Evolutionary conservation across 2,113 vertebrate genomes (phyloP).

Genomic region (Sebastes schlegelii): DNA sequence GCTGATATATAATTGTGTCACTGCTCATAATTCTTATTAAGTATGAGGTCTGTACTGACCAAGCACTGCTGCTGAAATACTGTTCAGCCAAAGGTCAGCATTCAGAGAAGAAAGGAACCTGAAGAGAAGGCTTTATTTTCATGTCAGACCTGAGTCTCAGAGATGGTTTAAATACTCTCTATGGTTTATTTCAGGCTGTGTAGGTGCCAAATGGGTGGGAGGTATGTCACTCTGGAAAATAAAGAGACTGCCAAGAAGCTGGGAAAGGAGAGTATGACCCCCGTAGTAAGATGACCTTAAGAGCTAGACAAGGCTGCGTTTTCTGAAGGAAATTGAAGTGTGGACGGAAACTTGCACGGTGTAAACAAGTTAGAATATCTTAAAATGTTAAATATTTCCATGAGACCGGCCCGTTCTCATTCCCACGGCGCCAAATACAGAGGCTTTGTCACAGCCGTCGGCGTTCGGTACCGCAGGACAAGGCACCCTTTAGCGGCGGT

Average conservation of each 20-base stretch:
- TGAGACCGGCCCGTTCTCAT: background rate
- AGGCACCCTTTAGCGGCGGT: no score
- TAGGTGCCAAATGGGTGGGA: constrained; percentile 36
- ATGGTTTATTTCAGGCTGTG: constrained; percentile 46
- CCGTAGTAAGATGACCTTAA: constrained; percentile 23
- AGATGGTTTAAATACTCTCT: constrained; percentile 31
- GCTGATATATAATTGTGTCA: constrained; percentile 47
- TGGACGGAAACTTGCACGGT: background rate
- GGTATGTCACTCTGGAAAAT: constrained; percentile 42
- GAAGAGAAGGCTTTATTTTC: constrained; percentile 39
- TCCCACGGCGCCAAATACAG: no score
- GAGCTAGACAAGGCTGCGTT: background rate
- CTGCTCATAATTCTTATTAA: constrained; percentile 62
- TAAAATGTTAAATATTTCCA: background rate
- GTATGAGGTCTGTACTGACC: constrained; percentile 52
- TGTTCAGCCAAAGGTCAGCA: constrained; percentile 66
- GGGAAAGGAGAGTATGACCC: constrained; percentile 26
- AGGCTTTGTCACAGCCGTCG: no score
- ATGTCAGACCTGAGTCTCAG: constrained; percentile 38
- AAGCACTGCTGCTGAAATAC: constrained; percentile 29
- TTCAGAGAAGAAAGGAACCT: constrained; percentile 34
- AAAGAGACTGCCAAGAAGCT: constrained; percentile 34
- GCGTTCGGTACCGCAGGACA: no score
- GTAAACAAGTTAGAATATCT: background rate
- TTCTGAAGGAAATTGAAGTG: background rate